Evolutionary conservation across 37 sponge, comb jelly and placozoan genomes (phyloP).

Genomic region (Oscarella lobularis): DNA sequence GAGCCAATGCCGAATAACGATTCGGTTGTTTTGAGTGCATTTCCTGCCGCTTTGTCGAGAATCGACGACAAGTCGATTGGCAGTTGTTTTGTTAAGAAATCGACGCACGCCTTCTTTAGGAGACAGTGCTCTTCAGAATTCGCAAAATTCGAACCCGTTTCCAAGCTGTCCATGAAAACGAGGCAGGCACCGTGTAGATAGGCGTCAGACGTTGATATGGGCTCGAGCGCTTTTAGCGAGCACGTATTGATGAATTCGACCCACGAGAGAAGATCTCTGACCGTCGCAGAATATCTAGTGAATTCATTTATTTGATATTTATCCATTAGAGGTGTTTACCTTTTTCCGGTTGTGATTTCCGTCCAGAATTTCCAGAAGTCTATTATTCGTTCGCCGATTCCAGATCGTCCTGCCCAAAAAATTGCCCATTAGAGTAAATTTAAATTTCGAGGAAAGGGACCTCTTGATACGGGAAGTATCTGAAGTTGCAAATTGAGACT

Average conservation of each 20-base stretch:
- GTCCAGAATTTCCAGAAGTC: background rate
- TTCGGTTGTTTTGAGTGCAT: too few relatives aligned
- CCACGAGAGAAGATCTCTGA: conserved; percentile 83
- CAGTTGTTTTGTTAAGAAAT: too few relatives aligned
- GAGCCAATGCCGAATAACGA: conserved; percentile 46
- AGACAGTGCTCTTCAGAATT: too few relatives aligned
- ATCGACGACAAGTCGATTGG: too few relatives aligned
- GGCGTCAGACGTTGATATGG: conserved; percentile 15
- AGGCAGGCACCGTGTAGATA: conserved; percentile 87
- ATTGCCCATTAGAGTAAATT: too few relatives aligned
- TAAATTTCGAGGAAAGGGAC: too few relatives aligned
- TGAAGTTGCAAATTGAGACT: conserved; percentile 11
- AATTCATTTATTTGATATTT: too few relatives aligned
- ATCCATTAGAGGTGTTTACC: background rate
- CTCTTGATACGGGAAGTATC: too few relatives aligned
- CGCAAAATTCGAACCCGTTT: background rate
- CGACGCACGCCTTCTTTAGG: too few relatives aligned
- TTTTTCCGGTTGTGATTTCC: background rate
- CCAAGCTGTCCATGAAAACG: conserved; percentile 56
- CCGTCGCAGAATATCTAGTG: conserved; percentile 40
- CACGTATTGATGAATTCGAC: conserved; percentile 47
- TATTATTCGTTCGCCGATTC: background rate
- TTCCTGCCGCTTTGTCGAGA: too few relatives aligned
- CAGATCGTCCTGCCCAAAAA: too few relatives aligned
- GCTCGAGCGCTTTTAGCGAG: background rate